A percentile compares a stretch with the other conserved stretches of the same genome.
Conservation (phyloP, 2,888 invertebrate genomes). For the Scaptomyza polygonia region DNA sequence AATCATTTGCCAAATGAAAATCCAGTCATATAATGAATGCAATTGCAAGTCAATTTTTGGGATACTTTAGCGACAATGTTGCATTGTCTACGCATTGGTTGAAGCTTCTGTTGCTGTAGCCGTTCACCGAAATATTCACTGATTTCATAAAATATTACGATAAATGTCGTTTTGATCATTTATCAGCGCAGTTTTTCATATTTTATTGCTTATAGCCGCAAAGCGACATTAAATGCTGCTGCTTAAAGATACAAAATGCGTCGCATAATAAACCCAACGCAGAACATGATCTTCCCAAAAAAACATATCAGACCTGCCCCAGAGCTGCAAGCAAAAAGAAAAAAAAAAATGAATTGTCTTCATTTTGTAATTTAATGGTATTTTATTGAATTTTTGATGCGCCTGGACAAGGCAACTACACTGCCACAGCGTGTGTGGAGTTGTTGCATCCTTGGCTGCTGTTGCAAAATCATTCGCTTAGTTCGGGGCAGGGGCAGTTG, state of each 20-base stretch:
- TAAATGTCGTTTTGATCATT: constrained; percentile 73
- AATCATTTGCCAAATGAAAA: constrained; percentile 29
- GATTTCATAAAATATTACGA: constrained; percentile 78
- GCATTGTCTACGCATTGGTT: constrained; percentile 48
- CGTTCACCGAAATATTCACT: constrained; percentile 67
- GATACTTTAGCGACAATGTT: constrained; percentile 43
- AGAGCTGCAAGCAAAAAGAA: constrained; percentile 20
- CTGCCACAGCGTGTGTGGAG: constrained; percentile 14
- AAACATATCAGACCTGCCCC: constrained; percentile 24
- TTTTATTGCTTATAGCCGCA: constrained; percentile 79
- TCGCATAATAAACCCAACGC: constrained; percentile 41
- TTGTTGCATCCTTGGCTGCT: constrained; percentile 52
- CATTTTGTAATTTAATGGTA: constrained; percentile 82
- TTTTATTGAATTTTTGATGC: constrained; percentile 81
- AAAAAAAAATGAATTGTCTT: constrained; percentile 73
- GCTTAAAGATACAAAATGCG: constrained; percentile 69
- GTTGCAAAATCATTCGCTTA: constrained; percentile 18
- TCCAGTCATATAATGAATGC: constrained; percentile 31
- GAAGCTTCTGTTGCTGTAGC: constrained; percentile 15
- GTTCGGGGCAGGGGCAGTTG: constrained; percentile 20
- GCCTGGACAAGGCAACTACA: constrained; percentile 56
- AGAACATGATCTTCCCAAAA: constrained; percentile 15
- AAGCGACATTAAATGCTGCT: constrained; percentile 82
- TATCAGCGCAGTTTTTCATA: constrained; percentile 71
- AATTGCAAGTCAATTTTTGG: constrained; percentile 57